A percentile compares a stretch with the other conserved stretches of the same genome.
Conservation (phyloP, 2,797 vertebrate species). For the Manis pentadactyla region DNA sequence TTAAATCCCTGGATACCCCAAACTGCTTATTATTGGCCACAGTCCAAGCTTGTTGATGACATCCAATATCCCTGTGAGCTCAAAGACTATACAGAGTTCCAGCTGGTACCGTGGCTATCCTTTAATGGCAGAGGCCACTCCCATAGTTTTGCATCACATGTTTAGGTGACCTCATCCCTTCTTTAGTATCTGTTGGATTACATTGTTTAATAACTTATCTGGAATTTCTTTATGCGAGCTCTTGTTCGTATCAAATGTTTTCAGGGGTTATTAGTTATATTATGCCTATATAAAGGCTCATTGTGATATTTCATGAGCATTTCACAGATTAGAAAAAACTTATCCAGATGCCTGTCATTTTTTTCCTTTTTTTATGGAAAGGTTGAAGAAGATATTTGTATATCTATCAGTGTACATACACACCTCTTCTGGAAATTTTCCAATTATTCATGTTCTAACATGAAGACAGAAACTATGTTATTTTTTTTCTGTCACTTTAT, state of each 20-base stretch:
- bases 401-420: background rate
- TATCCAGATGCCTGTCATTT: background rate
- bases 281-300: background rate
- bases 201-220: background rate
- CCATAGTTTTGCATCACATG: background rate
- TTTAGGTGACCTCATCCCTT: background rate
- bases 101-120: background rate
- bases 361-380: slow-evolving; percentile 5
- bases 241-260: background rate
- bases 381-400: background rate
- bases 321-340: background rate
- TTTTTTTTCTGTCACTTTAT: background rate
- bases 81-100: background rate
- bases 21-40: background rate
- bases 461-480: background rate
- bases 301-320: background rate
- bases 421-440: background rate
- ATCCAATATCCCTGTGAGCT: background rate
- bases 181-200: background rate
- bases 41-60: background rate
- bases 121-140: background rate
- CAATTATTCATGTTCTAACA: background rate
- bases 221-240: background rate
- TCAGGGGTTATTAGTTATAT: background rate
- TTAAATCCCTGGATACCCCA: background rate